Conservation (phyloP, 2,113 vertebrate genomes). For the Callithrix jacchus region DNA sequence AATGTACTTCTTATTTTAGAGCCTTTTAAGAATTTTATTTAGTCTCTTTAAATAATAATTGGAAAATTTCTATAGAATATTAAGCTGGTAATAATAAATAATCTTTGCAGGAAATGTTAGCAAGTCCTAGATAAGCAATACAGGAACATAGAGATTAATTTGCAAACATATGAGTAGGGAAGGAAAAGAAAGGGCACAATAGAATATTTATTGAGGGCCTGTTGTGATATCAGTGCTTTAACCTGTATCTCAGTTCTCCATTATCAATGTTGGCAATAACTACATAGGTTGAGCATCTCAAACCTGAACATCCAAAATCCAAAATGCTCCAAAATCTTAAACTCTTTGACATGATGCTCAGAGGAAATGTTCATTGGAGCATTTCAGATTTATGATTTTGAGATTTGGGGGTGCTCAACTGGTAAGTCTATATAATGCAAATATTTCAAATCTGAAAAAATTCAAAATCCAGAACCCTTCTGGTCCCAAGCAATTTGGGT, state of each 20-base stretch:
- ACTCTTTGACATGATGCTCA: background rate
- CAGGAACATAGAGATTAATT: background rate
- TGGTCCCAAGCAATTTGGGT: background rate
- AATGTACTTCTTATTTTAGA: conserved; percentile 50
- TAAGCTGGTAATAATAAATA: conserved; percentile 35
- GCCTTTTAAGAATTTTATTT: conserved; percentile 19
- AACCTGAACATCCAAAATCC: background rate
- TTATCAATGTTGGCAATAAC: background rate
- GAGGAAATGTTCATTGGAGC: background rate
- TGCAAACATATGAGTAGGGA: background rate
- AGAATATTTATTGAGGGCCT: background rate
- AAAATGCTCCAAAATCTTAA: background rate
- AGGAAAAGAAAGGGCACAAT: background rate
- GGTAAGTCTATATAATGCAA: background rate
- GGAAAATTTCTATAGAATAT: background rate
- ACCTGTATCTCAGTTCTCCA: background rate
- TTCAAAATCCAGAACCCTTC: background rate
- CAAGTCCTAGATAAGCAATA: background rate
- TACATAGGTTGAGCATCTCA: background rate
- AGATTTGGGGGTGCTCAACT: background rate
- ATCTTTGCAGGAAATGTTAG: background rate
- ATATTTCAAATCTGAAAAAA: background rate
- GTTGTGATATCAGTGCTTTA: background rate
- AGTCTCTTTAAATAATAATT: background rate
- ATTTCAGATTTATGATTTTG: background rate